A percentile compares a stretch with the other conserved stretches of the same genome.
Conservation (phyloP, 2,888 invertebrate genomes). For the Macrosiphum euphorbiae region DNA sequence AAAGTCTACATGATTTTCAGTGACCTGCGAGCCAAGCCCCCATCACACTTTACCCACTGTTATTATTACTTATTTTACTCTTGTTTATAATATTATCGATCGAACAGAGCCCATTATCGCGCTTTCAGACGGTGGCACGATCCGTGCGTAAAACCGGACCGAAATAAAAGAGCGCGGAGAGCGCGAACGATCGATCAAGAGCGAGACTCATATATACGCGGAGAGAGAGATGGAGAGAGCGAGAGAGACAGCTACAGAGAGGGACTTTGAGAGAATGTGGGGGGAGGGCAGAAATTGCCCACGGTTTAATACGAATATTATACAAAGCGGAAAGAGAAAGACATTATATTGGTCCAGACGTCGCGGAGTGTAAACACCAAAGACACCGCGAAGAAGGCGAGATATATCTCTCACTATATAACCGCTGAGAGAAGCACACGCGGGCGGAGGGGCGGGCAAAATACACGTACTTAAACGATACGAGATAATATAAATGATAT, state of each 20-base stretch:
- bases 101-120: background rate
- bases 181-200: background rate
- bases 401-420: background rate
- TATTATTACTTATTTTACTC: background rate
- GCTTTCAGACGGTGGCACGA: constrained; percentile 24
- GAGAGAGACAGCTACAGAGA: no score
- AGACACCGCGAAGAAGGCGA: constrained; percentile 1
- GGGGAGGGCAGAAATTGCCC: background rate
- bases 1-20: background rate
- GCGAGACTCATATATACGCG: background rate
- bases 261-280: no score
- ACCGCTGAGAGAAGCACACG: background rate
- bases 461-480: constrained; percentile 33
- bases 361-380: background rate
- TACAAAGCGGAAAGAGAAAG: background rate
- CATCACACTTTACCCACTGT: background rate
- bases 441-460: background rate
- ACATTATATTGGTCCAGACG: background rate
- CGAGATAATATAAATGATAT: constrained; percentile 31
- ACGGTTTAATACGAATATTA: background rate
- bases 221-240: no score
- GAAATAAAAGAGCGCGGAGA: background rate
- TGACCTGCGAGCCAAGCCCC: background rate
- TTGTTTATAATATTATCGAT: background rate
- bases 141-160: constrained; percentile 8